Conservation (phyloP, 2,888 invertebrate species). For the Melieria omissa region DNA sequence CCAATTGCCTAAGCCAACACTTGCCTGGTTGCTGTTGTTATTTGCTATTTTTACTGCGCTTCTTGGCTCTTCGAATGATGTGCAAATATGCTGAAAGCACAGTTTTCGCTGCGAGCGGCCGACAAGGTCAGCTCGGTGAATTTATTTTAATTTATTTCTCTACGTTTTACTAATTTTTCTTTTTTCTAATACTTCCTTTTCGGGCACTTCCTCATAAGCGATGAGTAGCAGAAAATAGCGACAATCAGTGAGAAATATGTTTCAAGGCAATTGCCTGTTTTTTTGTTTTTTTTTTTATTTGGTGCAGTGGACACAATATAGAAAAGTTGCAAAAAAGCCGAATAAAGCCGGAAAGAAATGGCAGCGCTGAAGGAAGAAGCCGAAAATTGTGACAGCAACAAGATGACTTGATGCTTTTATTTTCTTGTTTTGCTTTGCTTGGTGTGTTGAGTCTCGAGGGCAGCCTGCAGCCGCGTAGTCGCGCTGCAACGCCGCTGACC, state of each 20-base stretch:
- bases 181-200: neutral
- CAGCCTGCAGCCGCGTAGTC: slow-evolving; percentile 1
- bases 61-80: too few relatives aligned
- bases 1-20: too few relatives aligned
- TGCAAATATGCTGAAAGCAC: too few relatives aligned
- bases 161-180: neutral
- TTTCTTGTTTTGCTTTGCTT: slow-evolving; percentile 6
- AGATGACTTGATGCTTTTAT: slow-evolving; percentile 54
- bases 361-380: neutral
- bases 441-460: slow-evolving; percentile 1
- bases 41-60: too few relatives aligned
- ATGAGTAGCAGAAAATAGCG: slow-evolving; percentile 35
- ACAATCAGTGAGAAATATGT: slow-evolving; percentile 39
- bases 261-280: slow-evolving; percentile 38
- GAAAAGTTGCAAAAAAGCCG: neutral
- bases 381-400: slow-evolving; percentile 29
- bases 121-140: too few relatives aligned
- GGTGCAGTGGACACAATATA: neutral
- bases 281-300: too few relatives aligned
- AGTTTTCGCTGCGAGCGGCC: too few relatives aligned
- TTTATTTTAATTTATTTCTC: too few relatives aligned
- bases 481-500: slow-evolving; percentile 37
- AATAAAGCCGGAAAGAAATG: neutral
- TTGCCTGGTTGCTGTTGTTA: too few relatives aligned
- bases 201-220: slow-evolving; percentile 6